A percentile compares a stretch with the other conserved stretches of the same genome.
Conservation (phyloP, 2,888 invertebrate species). For the Tenthredo notha region DNA sequence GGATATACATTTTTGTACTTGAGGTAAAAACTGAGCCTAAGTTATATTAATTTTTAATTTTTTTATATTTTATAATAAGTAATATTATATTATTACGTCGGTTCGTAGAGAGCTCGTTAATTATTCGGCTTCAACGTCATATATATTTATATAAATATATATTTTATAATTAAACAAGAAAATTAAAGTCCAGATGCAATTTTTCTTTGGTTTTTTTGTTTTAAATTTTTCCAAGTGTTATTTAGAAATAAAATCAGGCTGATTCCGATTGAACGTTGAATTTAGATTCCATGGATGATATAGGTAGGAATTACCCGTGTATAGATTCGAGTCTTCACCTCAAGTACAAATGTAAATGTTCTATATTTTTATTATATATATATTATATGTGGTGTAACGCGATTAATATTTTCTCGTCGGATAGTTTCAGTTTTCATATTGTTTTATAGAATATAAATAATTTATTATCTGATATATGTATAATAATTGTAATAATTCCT, state of each 20-base stretch:
- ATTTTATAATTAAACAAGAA: background rate
- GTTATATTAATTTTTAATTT: background rate
- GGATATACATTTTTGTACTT: background rate
- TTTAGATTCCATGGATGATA: background rate
- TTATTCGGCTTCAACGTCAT: background rate
- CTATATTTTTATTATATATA: background rate
- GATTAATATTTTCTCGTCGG: background rate
- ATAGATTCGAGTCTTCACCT: background rate
- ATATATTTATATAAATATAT: background rate
- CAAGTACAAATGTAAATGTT: background rate
- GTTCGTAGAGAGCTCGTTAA: background rate
- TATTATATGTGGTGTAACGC: slow-evolving; percentile 7
- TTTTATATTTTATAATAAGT: background rate
- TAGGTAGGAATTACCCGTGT: background rate
- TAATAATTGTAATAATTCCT: slow-evolving; percentile 70
- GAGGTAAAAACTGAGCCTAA: background rate
- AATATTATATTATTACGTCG: background rate
- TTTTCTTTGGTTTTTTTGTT: background rate
- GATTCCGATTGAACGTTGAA: background rate
- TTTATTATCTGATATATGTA: slow-evolving; percentile 68
- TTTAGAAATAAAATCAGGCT: background rate
- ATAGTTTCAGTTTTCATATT: slow-evolving; percentile 15
- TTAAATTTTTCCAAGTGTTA: too few species aligned
- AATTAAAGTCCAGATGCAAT: background rate
- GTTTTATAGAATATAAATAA: slow-evolving; percentile 65